Conservation (phyloP, 1,140 invertebrate species). For the Metaphire vulgaris region DNA sequence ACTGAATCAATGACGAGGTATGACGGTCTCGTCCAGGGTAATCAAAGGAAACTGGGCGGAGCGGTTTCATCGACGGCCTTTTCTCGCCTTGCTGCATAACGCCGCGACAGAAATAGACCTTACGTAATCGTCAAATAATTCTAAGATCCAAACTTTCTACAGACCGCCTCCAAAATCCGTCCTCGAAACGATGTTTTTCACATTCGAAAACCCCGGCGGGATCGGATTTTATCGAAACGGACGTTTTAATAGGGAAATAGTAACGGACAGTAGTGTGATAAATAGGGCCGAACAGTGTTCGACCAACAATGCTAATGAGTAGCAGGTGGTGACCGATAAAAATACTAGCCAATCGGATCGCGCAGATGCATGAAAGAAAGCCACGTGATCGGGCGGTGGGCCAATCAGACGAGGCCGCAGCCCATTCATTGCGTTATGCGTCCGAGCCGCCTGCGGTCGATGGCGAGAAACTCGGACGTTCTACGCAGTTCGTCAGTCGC, state of each 20-base stretch:
- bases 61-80: neutral
- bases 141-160: neutral
- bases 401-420: slow-evolving; percentile 36
- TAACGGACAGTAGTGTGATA: slow-evolving; percentile 12
- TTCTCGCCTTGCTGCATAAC: neutral
- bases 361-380: slow-evolving; percentile 18
- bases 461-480: neutral
- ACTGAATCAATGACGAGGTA: neutral
- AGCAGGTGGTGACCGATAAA: slow-evolving; percentile 11
- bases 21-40: neutral
- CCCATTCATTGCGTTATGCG: slow-evolving; percentile 44
- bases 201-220: no score
- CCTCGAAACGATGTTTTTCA: no score
- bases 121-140: neutral
- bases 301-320: slow-evolving; percentile 6
- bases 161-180: no score
- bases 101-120: slow-evolving; percentile 4
- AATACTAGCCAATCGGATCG: slow-evolving; percentile 17
- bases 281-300: slow-evolving; percentile 4
- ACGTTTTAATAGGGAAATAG: no score
- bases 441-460: neutral
- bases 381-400: slow-evolving; percentile 14
- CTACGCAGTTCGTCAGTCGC: neutral
- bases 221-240: no score
- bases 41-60: neutral